phyloP scores from a whole-genome alignment of 2,888 invertebrate species.

The Nematopogon swammerdamellus region DNA sequence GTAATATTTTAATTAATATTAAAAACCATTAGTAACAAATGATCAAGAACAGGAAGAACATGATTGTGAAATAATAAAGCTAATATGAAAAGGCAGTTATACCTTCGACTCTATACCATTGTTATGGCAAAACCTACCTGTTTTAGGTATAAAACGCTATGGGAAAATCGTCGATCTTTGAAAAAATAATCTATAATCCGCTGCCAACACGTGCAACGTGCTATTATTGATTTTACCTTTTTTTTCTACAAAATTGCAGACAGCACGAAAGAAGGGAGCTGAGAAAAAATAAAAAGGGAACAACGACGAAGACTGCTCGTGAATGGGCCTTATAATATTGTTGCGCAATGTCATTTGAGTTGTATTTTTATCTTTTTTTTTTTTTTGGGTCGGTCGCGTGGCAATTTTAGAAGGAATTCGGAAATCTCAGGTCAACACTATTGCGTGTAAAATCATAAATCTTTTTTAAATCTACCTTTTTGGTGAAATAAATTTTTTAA shows the following conservation, averaged over 20 bases:
- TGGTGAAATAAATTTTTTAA: no score
- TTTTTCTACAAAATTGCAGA: slow-evolving; percentile 53
- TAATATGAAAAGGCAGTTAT: no score
- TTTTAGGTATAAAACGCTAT: slow-evolving; percentile 10
- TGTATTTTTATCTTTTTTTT: slow-evolving; percentile 9
- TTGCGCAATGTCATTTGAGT: slow-evolving; percentile 49
- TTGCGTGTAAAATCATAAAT: neutral
- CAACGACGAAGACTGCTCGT: slow-evolving; percentile 30
- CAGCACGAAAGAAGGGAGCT: slow-evolving; percentile 19
- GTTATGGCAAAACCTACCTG: neutral
- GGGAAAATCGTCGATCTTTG: slow-evolving; percentile 47
- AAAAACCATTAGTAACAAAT: no score
- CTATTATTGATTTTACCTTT: slow-evolving; percentile 55
- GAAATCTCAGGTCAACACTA: neutral
- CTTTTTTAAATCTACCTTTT: neutral
- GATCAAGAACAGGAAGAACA: no score
- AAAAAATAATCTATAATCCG: slow-evolving; percentile 53
- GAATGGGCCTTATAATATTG: slow-evolving; percentile 51
- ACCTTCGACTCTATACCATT: no score
- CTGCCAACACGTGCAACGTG: slow-evolving; percentile 50
- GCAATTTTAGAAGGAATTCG: slow-evolving; percentile 14
- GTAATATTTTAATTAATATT: no score
- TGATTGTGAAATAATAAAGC: no score
- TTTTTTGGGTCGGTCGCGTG: slow-evolving; percentile 29
- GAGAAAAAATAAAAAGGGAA: slow-evolving; percentile 25